phyloP scores from a whole-genome alignment of 2,797 vertebrate genomes.

The Amblyraja radiata region DNA sequence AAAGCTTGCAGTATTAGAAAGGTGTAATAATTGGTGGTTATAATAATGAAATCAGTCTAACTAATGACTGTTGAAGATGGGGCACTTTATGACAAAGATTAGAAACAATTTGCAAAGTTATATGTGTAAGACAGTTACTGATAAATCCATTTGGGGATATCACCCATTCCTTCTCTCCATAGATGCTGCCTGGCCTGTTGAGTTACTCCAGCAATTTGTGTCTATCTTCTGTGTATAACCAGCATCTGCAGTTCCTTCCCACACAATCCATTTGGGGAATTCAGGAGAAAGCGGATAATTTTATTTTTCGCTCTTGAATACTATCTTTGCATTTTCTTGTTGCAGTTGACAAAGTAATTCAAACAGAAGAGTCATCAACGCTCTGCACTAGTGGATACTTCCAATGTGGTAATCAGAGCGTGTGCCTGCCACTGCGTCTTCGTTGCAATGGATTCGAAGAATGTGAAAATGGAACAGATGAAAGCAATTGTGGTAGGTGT shows the following conservation, averaged over 20 bases:
- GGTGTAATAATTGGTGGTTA: neutral
- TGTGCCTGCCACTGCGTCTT: constrained; percentile 54
- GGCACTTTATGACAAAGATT: too few species aligned
- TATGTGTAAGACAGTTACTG: too few species aligned
- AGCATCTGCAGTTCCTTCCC: too few species aligned
- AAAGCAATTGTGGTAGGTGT: constrained; percentile 57
- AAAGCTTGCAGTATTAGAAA: neutral
- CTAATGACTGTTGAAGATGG: neutral
- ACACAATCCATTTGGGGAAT: too few species aligned
- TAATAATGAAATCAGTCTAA: too few species aligned
- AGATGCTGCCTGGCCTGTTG: too few species aligned
- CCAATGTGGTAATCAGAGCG: constrained; percentile 54
- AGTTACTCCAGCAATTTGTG: too few species aligned
- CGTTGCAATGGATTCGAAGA: constrained; percentile 55
- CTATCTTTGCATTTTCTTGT: neutral
- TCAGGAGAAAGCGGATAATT: neutral
- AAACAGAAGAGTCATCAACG: neutral
- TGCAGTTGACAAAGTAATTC: constrained; percentile 41
- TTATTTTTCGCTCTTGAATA: neutral
- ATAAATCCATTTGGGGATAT: too few species aligned
- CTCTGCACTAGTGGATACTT: constrained; percentile 56
- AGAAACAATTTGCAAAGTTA: neutral
- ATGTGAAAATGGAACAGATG: constrained; percentile 54
- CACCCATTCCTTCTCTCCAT: too few species aligned
- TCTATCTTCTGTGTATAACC: too few species aligned